Base-by-base conservation (phyloP, 2,113 vertebrate species). In the Oreochromis spilurus region DNA sequence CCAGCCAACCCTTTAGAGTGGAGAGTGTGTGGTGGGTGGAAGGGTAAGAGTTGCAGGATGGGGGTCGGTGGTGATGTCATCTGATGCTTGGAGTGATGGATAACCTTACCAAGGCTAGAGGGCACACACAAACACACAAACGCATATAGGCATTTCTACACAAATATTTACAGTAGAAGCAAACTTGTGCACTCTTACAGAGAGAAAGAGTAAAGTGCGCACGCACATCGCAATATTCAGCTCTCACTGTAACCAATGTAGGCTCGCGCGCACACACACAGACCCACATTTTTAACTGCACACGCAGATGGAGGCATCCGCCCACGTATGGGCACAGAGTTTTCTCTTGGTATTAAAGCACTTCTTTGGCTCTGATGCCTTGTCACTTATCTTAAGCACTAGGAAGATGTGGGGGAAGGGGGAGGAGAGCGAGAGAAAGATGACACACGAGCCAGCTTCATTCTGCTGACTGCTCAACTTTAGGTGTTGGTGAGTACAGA, bases 311-410 rank as follows among this genome's bases (percentile, higher is more conserved):
- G 70, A 86, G 53, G 53, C 87, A 91, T 91, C 94, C 89, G 40
- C 90, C 91, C 92, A 94, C 88, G 10, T 81, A 31, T 24, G n/a
- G 52, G 43, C 81, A 79, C 85, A 53, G 81, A 91, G 88, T 91
- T 95, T 92, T 94, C 93, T 87, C 88, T 88, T 91, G 90, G 88
- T 90, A 95, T 95, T 95, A 94, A 92, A 93, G 91, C 88, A 50
- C 87, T 87, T 91, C 89, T 93, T 94, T 91, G 90, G 92, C 93
- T 93, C 93, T 91, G 95, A 95, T 93, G 93, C 92, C 92, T 94
- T 95, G 95, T 96, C 94, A 93, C 95, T 95, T 95, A 95, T 94
- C 93, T 94, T 94, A 94, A 96, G 93, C 93, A 90, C 87, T 88
- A 87, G 90, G 87, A 93, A 90, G 90, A 94, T 86, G 92, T 92